Evolutionary conservation across 2,797 vertebrate genomes (phyloP).

Genomic region (Phataginus tricuspis): DNA sequence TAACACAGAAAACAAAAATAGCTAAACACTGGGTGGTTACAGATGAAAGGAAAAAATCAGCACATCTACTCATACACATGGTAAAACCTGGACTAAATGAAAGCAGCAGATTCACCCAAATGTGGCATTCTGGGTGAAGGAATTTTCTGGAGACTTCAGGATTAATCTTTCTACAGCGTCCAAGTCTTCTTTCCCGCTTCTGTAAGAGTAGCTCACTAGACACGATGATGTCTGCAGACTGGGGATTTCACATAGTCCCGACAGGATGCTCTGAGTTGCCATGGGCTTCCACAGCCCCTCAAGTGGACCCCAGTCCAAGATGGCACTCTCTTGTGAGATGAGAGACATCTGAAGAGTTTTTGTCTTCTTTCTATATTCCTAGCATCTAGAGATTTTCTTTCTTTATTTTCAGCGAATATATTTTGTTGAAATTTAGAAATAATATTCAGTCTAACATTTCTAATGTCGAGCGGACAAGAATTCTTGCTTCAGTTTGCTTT

Average conservation of each 20-base stretch:
- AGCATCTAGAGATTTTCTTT: background rate
- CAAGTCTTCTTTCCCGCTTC: background rate
- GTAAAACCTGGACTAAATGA: background rate
- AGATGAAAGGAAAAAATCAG: background rate
- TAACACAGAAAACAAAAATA: background rate
- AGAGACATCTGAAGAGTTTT: background rate
- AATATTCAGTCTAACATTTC: background rate
- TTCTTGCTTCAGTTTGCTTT: background rate
- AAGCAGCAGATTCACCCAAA: background rate
- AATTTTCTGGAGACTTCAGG: background rate
- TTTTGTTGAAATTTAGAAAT: slow-evolving; percentile 3
- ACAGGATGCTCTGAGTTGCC: background rate
- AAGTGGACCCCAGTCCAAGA: too few species aligned
- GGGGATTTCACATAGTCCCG: background rate
- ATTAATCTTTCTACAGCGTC: background rate
- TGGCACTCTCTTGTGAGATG: background rate
- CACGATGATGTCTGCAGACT: background rate
- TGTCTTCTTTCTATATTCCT: background rate
- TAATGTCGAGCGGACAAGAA: background rate
- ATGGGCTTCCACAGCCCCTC: background rate
- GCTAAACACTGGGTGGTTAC: background rate
- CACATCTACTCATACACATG: background rate
- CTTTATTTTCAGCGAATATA: background rate
- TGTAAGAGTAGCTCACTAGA: background rate
- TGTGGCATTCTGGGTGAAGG: background rate